Evolutionary conservation across 2,888 invertebrate species (phyloP).

Genomic region (Copidosoma aretas): DNA sequence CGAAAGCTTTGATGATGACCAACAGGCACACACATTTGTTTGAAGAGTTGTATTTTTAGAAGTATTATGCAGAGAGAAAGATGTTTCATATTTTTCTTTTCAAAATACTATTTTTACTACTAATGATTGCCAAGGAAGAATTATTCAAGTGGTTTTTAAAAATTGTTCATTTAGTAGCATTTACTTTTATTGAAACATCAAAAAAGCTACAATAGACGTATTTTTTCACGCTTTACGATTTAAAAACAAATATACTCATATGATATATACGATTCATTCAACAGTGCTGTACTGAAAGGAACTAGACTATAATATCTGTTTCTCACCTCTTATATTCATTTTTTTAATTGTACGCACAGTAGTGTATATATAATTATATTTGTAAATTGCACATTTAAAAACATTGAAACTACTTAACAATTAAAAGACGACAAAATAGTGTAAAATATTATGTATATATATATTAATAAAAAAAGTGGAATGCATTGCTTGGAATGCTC

Average conservation of each 20-base stretch:
- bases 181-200: conserved; percentile 54
- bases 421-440: conserved; percentile 29
- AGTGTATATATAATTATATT: no score
- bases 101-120: conserved; percentile 24
- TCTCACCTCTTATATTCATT: conserved; percentile 17
- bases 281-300: conserved; percentile 33
- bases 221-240: conserved; percentile 28
- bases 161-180: conserved; percentile 30
- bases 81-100: conserved; percentile 28
- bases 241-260: conserved; percentile 33
- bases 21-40: conserved; percentile 60
- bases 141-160: conserved; percentile 35
- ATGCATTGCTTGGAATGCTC: conserved; percentile 42
- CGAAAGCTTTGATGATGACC: conserved; percentile 49
- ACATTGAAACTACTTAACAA: conserved; percentile 37
- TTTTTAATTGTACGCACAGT: conserved; percentile 24
- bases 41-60: conserved; percentile 32
- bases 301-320: conserved; percentile 32
- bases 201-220: conserved; percentile 53
- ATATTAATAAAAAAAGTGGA: conserved; percentile 33
- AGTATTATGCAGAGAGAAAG: conserved; percentile 5
- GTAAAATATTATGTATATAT: neutral
- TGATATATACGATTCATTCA: conserved; percentile 13
- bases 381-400: conserved; percentile 39
- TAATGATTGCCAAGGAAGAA: conserved; percentile 37